Evolutionary conservation across 53 echinoderm and acorn worm genomes (phyloP).

Genomic region (Echinometra lucunter): DNA sequence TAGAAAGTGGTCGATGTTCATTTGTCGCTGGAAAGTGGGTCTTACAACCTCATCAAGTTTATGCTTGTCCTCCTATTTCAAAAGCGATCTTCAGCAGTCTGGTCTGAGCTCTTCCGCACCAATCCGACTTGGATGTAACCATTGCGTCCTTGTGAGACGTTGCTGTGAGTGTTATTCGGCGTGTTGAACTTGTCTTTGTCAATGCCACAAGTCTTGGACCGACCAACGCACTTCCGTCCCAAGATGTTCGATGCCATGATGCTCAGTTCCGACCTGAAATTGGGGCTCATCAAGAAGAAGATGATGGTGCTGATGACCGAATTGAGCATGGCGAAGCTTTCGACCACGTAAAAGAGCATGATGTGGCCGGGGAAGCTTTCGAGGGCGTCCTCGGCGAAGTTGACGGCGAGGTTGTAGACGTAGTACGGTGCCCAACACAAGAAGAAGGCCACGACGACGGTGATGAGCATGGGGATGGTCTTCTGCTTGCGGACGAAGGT

Average conservation of each 20-base stretch:
- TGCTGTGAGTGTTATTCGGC: slow-evolving; percentile 74
- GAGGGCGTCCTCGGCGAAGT: slow-evolving; percentile 41
- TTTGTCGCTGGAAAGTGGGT: no score
- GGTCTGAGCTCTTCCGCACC: slow-evolving; percentile 77
- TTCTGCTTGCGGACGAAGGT: slow-evolving; percentile 91
- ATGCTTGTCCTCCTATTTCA: slow-evolving; percentile 51
- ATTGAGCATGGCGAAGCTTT: slow-evolving; percentile 91
- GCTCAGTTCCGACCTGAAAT: slow-evolving; percentile 83
- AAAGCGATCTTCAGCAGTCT: slow-evolving; percentile 83
- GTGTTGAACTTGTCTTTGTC: slow-evolving; percentile 70
- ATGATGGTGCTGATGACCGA: slow-evolving; percentile 94
- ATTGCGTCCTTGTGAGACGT: slow-evolving; percentile 73
- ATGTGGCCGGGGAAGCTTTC: slow-evolving; percentile 70
- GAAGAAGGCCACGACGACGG: slow-evolving; percentile 96
- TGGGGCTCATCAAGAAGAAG: slow-evolving; percentile 90
- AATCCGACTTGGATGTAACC: slow-evolving; percentile 76
- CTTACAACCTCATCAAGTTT: no score
- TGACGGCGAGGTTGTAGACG: slow-evolving; percentile 83
- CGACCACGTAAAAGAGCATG: slow-evolving; percentile 81
- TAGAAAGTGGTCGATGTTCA: no score
- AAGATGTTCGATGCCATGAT: slow-evolving; percentile 66
- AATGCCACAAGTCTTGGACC: slow-evolving; percentile 51
- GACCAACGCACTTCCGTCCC: slow-evolving; percentile 37
- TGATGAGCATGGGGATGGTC: slow-evolving; percentile 94
- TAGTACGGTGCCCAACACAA: slow-evolving; percentile 96